phyloP scores from a whole-genome alignment of 2,888 invertebrate genomes.

The Sinodicranocentrus sp. region DNA sequence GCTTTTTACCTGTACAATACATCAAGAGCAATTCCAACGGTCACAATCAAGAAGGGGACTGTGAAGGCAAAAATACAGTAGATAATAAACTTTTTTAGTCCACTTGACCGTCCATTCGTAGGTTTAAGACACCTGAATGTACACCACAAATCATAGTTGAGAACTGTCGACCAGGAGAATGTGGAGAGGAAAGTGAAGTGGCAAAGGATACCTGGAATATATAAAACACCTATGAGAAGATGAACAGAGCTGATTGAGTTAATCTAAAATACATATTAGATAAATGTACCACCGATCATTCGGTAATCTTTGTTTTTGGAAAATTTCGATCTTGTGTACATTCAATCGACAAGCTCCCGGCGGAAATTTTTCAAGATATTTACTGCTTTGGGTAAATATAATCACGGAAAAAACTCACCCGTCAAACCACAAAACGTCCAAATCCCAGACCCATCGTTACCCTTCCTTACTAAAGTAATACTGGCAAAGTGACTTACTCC shows the following conservation, averaged over 20 bases:
- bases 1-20: constrained; percentile 53
- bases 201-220: constrained; percentile 42
- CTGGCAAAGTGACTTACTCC: constrained; percentile 38
- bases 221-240: too few species aligned
- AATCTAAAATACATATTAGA: too few species aligned
- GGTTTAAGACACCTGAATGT: constrained; percentile 59
- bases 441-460: background rate
- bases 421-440: constrained; percentile 45
- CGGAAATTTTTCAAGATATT: too few species aligned
- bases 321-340: too few species aligned
- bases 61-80: constrained; percentile 54
- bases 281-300: too few species aligned
- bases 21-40: constrained; percentile 42
- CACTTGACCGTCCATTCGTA: constrained; percentile 32
- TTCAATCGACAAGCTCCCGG: too few species aligned
- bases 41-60: constrained; percentile 44
- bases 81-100: constrained; percentile 45
- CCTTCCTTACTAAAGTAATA: background rate
- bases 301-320: too few species aligned
- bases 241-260: too few species aligned
- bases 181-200: constrained; percentile 71
- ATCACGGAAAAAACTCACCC: too few species aligned
- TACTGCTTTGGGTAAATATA: too few species aligned
- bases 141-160: constrained; percentile 71
- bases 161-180: constrained; percentile 69